Base-by-base conservation (phyloP, 2,888 invertebrate species). In the Drosophila limbata region DNA sequence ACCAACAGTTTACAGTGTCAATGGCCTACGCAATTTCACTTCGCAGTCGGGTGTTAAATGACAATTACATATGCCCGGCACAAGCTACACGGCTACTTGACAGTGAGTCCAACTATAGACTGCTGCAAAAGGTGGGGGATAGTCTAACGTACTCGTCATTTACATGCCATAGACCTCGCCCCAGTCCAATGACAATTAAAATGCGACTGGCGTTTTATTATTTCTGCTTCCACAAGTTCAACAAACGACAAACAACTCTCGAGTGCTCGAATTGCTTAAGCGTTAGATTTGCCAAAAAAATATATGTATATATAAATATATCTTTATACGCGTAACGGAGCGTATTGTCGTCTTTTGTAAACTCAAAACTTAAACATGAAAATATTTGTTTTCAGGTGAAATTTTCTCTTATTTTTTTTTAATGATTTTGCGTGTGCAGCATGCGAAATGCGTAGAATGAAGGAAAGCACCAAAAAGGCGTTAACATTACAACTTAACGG, bases 11-110 rank as follows among this genome's bases (percentile, higher is more conserved):
- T 40, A 45, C 44, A 53, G 67, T 74, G 84, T 84, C 84, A 88
- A 84, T 88, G 84, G 69, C 89, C 84, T 86, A 86, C 84, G 89
- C 81, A 88, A 84, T 88, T 88, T 84, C 89, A 84, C 89, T 70
- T 65, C 66, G 69, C 84, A 62, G 69, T 56, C 75, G 59, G 65
- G 80, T 80, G 86, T 84, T 81, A 86, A 79, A 64, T 69, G 71
- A 53, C 81, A 87, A 89, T 88, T 88, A 86, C 66, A 64, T 74
- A 88, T 84, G 89, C 89, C 64, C 63, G 76, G 60, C 89, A 84
- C 84, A 88, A 59, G 73, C 71, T 62, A 63, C 33, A 64, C 39
- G 37, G 61, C 42, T 47, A 56, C 39, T 65, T 68, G 75, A 67
- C 75, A 61, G 50, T 56, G 53, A 45, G 45, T 40, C 40, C 51